Conservation (phyloP, 2,888 invertebrate species). For the Seira ritae region DNA sequence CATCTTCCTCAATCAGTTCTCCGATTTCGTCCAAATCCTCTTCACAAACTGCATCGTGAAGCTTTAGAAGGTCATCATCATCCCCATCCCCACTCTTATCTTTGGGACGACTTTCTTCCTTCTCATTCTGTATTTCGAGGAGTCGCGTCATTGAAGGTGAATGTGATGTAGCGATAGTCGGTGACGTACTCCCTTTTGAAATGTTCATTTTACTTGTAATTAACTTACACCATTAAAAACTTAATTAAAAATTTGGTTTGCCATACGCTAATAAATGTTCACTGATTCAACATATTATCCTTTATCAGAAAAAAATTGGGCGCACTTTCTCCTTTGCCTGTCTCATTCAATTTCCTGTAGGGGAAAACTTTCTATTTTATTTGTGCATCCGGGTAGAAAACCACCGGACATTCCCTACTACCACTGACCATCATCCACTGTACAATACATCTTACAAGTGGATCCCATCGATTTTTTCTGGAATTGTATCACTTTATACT, state of each 20-base stretch:
- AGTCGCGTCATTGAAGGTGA: constrained; percentile 46
- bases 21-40: constrained; percentile 49
- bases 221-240: too few species aligned
- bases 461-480: constrained; percentile 33
- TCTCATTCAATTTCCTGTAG: too few species aligned
- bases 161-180: constrained; percentile 16
- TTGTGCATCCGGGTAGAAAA: too few species aligned
- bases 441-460: not conserved
- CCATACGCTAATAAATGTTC: too few species aligned
- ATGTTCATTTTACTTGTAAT: constrained; percentile 15
- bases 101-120: constrained; percentile 15
- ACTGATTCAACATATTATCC: too few species aligned
- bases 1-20: constrained; percentile 28
- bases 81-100: constrained; percentile 30
- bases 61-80: constrained; percentile 40
- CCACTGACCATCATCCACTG: constrained; percentile 28
- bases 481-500: constrained; percentile 8
- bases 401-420: not conserved
- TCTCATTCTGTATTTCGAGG: constrained; percentile 50
- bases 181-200: constrained; percentile 42
- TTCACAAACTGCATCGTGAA: constrained; percentile 55
- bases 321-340: too few species aligned
- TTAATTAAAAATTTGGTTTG: too few species aligned
- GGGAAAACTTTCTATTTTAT: too few species aligned
- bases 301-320: too few species aligned